Conservation (phyloP, 92 coral and sea anemone genomes). For the Phenganax marumi region DNA sequence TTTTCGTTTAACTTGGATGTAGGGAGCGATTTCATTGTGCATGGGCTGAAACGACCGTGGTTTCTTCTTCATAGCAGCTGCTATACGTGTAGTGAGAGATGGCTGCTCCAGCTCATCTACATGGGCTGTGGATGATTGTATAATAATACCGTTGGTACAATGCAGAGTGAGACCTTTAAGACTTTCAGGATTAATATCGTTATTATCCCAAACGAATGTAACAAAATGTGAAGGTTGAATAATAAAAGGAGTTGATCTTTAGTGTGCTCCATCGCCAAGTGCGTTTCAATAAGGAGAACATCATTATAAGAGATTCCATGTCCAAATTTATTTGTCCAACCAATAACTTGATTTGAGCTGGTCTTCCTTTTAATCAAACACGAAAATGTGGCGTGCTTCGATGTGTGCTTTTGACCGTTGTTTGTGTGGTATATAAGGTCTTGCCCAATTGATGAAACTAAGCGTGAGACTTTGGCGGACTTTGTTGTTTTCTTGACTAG, state of each 20-base stretch:
- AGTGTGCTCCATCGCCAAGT: conserved; percentile 16
- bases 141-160: conserved; percentile 21
- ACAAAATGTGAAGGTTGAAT: conserved; percentile 21
- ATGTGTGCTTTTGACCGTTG: too few relatives aligned
- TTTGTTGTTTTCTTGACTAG: too few relatives aligned
- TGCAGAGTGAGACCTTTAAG: conserved; percentile 14
- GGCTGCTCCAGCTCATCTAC: not conserved
- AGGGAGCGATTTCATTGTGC: not conserved
- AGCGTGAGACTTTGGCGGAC: too few relatives aligned
- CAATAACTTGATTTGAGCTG: too few relatives aligned
- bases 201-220: conserved; percentile 2
- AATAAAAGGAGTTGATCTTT: not conserved
- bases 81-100: not conserved
- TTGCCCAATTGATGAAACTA: too few relatives aligned
- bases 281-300: conserved; percentile 12
- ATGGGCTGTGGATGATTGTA: conserved; percentile 1
- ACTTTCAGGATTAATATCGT: conserved; percentile 20
- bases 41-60: too few relatives aligned
- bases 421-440: too few relatives aligned
- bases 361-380: too few relatives aligned
- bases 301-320: conserved; percentile 17
- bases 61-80: not conserved
- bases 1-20: not conserved
- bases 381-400: too few relatives aligned
- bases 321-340: conserved; percentile 22